A percentile compares a stretch with the other conserved stretches of the same genome.
These are phyloP conservation scores for Notechis scutatus DNA, from an alignment of 2,113 vertebrate species.

Conservation along the genomic window DNA sequence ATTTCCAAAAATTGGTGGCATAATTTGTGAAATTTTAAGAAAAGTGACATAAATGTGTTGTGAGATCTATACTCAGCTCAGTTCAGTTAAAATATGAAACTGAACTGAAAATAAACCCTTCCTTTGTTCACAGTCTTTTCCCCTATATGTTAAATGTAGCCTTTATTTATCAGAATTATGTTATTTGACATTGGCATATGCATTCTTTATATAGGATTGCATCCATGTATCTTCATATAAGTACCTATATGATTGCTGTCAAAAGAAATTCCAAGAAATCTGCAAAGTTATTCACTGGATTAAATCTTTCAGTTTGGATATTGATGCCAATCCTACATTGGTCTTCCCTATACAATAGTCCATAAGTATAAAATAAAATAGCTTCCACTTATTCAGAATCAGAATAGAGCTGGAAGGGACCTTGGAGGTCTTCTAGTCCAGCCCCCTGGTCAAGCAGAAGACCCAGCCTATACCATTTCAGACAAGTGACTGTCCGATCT, in stretches of 20 bases:
- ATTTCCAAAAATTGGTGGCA: background rate
- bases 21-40: background rate
- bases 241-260: background rate
- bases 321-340: background rate
- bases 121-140: no score
- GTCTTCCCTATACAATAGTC: background rate
- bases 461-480: no score
- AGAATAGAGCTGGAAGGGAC: no score
- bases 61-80: background rate
- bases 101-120: no score
- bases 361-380: background rate
- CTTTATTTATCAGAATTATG: no score
- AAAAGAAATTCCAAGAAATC: background rate
- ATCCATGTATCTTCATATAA: background rate
- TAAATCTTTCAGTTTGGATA: background rate
- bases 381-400: background rate
- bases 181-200: no score
- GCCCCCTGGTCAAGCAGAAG: no score
- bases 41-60: background rate
- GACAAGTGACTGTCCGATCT: no score
- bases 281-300: background rate
- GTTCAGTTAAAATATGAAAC: no score
- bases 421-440: no score
- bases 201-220: background rate
- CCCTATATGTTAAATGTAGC: no score